A percentile compares a stretch with the other conserved stretches of the same genome.
These are phyloP conservation scores for Asteroscopus sphinx DNA, from an alignment of 2,888 invertebrate genomes.

Conservation along the genomic window DNA sequence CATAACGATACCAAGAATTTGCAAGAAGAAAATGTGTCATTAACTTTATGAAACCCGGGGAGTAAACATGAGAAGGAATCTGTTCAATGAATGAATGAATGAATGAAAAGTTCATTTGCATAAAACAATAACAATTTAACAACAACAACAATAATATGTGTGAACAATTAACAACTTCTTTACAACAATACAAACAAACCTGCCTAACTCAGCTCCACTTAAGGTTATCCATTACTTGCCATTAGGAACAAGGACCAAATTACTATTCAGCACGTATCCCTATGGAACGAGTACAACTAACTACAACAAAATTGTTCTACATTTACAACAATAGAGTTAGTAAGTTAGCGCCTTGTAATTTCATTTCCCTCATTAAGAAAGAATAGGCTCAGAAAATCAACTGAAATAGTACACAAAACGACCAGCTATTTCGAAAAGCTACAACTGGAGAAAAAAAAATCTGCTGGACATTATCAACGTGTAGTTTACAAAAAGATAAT, in stretches of 20 bases:
- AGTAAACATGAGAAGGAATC: no score
- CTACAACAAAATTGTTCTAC: conserved; percentile 38
- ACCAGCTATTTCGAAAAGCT: neutral
- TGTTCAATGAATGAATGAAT: no score
- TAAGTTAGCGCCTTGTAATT: conserved; percentile 39
- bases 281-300: conserved; percentile 26
- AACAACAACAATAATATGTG: no score
- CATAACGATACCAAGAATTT: no score
- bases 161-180: no score
- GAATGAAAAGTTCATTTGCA: no score
- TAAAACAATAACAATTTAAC: no score
- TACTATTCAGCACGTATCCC: conserved; percentile 38
- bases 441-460: no score
- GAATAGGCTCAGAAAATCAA: conserved; percentile 12
- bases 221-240: conserved; percentile 12
- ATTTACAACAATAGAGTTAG: conserved; percentile 34
- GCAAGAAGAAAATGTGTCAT: no score
- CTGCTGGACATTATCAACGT: no score
- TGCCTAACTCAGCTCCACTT: conserved; percentile 10
- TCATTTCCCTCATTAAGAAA: conserved; percentile 32
- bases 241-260: conserved; percentile 32
- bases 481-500: no score
- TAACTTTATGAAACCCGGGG: no score
- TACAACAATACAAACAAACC: conserved; percentile 11
- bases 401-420: conserved; percentile 5